Conservation (phyloP, 2,888 invertebrate genomes). For the Lamellibrachia columna region DNA sequence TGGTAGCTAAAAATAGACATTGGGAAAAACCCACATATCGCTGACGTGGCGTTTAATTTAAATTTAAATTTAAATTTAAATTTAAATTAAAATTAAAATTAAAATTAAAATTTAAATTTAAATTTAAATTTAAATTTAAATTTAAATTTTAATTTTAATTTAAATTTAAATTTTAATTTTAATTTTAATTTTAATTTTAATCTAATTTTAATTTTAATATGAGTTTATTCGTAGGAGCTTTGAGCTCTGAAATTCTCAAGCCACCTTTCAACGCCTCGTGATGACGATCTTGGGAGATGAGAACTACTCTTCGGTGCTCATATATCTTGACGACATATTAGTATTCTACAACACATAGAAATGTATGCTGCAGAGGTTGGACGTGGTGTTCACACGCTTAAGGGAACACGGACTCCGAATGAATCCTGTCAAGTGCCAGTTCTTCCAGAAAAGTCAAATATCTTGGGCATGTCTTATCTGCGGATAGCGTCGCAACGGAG, state of each 20-base stretch:
- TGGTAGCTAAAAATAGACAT: not conserved
- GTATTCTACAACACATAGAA: constrained; percentile 22
- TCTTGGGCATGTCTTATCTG: constrained; percentile 29
- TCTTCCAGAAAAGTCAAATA: constrained; percentile 29
- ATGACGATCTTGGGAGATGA: constrained; percentile 20
- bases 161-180: too few species aligned
- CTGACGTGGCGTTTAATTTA: too few species aligned
- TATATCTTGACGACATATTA: constrained; percentile 36
- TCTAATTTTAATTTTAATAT: not conserved
- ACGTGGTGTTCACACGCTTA: not conserved
- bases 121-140: too few species aligned
- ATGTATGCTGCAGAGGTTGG: constrained; percentile 9
- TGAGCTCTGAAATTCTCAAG: constrained; percentile 23
- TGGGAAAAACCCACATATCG: too few species aligned
- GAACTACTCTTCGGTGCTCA: not conserved
- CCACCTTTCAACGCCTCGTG: constrained; percentile 32
- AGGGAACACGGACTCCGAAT: constrained; percentile 13
- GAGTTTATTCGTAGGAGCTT: constrained; percentile 30
- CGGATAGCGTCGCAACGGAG: constrained; percentile 27
- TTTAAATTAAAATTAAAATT: too few species aligned
- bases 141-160: too few species aligned
- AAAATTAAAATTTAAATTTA: too few species aligned
- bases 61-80: too few species aligned
- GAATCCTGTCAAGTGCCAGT: constrained; percentile 25
- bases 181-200: not conserved